Evolutionary conservation across 2,888 invertebrate genomes (phyloP), one percentile per base, ranked within the genome.

Genomic region (Siphlonurus alternatus): DNA sequence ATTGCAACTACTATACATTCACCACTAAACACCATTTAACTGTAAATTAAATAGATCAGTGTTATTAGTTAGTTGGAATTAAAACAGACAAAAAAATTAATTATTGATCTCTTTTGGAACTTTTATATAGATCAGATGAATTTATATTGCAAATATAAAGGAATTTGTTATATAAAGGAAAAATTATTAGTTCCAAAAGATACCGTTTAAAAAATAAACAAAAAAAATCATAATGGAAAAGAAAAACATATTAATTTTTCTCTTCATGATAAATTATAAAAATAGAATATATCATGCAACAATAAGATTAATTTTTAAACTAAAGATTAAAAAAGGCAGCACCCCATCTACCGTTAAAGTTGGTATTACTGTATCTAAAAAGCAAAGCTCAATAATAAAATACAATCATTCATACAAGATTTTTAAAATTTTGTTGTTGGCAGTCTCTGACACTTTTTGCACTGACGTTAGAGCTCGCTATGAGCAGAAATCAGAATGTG

Each of bases 401-500:
- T 10, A 10, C 15, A 38, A 38, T 10, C 38, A 38, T 38, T 38
- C 38, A 38, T 15, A 38, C 38, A 38, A n/a, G 38, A 38, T 38
- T 38, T 38, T 10, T 38, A 38, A 38, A 38, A 38, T 38, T 38
- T 10, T 38, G 15, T 38, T 38, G 7, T 38, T 10, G 5, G 15
- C 15, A 5, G 38, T 10, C 15, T 10, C 15, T 5, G 7, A 38
- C 38, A 38, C 15, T 38, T 64, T 64, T 2, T 60, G 15, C n/a
- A n/a, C n/a, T n/a, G 51, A 38, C 25, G 53, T 63, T 53, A 62
- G 54, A 66, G 62, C 20, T 68, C 67, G 38, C 66, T 67, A 54
- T 69, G 69, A 2, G 77, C 77, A 69, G 83, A 78, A 72, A 83
- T 80, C 67, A 81, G 69, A 74, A 76, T 74, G 76, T 81, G 76